Evolutionary conservation across 2,888 invertebrate genomes (phyloP), one percentile per base, ranked within the genome.

Genomic region (Drosophila neotestacea): DNA sequence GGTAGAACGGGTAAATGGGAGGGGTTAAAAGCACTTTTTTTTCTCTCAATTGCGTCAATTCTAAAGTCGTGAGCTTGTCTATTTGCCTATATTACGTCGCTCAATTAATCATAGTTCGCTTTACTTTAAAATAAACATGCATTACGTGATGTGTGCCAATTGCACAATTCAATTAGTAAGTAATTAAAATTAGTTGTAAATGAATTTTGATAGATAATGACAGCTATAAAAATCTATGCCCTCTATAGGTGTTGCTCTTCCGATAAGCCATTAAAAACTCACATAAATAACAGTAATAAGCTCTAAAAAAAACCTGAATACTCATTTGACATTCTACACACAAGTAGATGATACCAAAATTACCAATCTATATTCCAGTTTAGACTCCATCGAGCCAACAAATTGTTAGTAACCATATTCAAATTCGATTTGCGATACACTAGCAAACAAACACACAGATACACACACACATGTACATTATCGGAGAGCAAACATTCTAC

Each of bases 391-490:
- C 66, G 48, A 79, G 54, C 62, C 69, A 86, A 75, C 81, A 78
- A 84, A 81, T 74, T 83, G 81, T 81, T 87, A 87, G 71, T 73
- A 79, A 58, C 79, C 69, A 74, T 79, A 79, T 79, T 85, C 70
- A 79, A 82, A 83, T 79, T 85, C 76, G 56, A 78, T 62, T 68
- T 52, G 59, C 55, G 41, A 65, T 62, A 73, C 66, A 50, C 32
- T 34, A 59, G 61, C 44, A 58, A 51, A 59, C 55, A 64, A 55
- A 68, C 42, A 63, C 50, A 42, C 47, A 47, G 11, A 62, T 39
- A 46, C 47, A 51, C 55, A 38, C 9, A 10, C 30, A 58, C 34
- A 54, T 46, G 27, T 16, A 16, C 16, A 16, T 16, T 16, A 16
- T 16, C 36, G n/a, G 62, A 54, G 66, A 48, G 55, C 52, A 71